Evolutionary conservation across 2,113 vertebrate species (phyloP).

Genomic region (Trichomycterus rosablanca): DNA sequence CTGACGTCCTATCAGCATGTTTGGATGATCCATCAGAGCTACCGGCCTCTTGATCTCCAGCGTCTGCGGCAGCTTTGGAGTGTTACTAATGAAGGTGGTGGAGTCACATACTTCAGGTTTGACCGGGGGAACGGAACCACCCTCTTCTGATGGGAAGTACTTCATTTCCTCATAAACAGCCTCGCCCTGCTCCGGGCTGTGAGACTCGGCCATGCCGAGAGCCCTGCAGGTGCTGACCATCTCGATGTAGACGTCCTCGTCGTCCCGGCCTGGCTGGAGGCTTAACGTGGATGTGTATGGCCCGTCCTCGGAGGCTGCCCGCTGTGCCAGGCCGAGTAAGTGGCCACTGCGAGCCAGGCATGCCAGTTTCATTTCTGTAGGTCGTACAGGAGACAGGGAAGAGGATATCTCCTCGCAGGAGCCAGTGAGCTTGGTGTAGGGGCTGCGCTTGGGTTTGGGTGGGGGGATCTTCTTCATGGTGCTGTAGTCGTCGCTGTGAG

Average conservation of each 20-base stretch:
- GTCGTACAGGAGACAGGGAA: conserved; percentile 59
- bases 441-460: conserved; percentile 91
- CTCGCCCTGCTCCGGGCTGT: conserved; percentile 77
- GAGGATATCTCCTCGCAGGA: conserved; percentile 90
- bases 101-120: conserved; percentile 44
- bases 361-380: conserved; percentile 68
- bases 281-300: conserved; percentile 60
- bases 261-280: conserved; percentile 66
- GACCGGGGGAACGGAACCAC: conserved; percentile 44
- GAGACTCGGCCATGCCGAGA: conserved; percentile 52
- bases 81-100: conserved; percentile 21
- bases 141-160: conserved; percentile 77
- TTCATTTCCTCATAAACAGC: conserved; percentile 97
- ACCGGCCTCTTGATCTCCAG: conserved; percentile 56
- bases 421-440: conserved; percentile 88
- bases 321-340: conserved; percentile 61
- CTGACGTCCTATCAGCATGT: conserved; percentile 48
- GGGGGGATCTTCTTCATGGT: conserved; percentile 93
- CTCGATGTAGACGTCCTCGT: conserved; percentile 91
- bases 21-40: conserved; percentile 30
- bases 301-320: conserved; percentile 64
- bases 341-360: conserved; percentile 61
- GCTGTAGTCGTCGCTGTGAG: conserved; percentile 96
- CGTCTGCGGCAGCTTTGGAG: conserved; percentile 42
- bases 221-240: conserved; percentile 81